Base-by-base conservation (phyloP, 1,140 invertebrate genomes). In the Heliconius nattereri region DNA sequence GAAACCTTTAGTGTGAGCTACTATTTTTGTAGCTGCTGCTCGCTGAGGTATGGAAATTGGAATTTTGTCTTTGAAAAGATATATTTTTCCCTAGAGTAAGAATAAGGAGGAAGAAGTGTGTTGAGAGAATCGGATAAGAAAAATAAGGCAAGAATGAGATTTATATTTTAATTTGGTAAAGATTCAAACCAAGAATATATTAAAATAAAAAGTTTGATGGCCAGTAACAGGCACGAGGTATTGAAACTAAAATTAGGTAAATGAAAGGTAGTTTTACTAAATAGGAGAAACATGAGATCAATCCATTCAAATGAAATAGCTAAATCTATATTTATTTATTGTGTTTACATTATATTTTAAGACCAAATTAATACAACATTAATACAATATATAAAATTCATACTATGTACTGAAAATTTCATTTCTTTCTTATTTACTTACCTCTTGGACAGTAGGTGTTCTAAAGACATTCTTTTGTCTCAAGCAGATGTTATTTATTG, bases 1-100 rank as follows among this genome's bases (percentile, higher is more conserved):
- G 90, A 96, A 98, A 3, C 98, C 98, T 87, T 96, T 97, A n/a
- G 95, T 96, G 85, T 95, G 95, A 32, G 98, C 97, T 81, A 96
- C 96, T 77, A 98, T 96, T 73, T 94, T 94, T 52, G 95, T 96
- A 49, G 96, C 96, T n/a, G 97, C 97, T 71, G 89, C 90, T 23
- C 95, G 90, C 96, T 74, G 70, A 75, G 83, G 81, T 87, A 91
- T 87, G 88, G 87, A 88, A 90, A 89, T 83, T 88, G 89, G 49
- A 52, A 52, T 85, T 35, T 37, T 37, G 35, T 72, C 35, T n/a
- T 37, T 37, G 13, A 37, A 35, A 40, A 37, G 7, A 40, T 71
- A 26, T 29, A 29, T 29, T 29, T 66, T 66, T n/a, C 23, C 16
- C 13, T 66, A 16, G 13, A 60, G 26, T 57, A 8, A n/a, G 52